Percentiles rank a stretch among this genome's conserved stretches.
phyloP scores from a whole-genome alignment of 30 jellyfish, hydroid and myxozoan genomes.

The Pelagia noctiluca region DNA sequence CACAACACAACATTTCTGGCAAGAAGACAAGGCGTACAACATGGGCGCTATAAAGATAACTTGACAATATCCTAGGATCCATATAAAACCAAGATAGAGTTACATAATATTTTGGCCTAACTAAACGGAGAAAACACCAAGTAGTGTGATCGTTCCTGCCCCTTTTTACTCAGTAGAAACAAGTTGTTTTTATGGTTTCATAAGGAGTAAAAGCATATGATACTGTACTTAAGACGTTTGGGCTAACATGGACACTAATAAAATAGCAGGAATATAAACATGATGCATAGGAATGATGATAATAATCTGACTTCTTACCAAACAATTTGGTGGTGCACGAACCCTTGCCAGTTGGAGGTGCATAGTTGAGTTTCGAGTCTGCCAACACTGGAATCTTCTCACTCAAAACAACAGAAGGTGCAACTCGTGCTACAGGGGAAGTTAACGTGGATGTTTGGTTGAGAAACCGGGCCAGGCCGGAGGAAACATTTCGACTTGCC shows the following conservation, averaged over 20 bases:
- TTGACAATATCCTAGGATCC: no score
- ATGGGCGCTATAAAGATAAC: no score
- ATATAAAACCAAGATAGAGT: no score
- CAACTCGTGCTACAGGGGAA: constrained; percentile 62
- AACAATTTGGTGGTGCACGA: constrained; percentile 27
- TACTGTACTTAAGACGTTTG: no score
- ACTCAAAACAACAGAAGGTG: constrained; percentile 51
- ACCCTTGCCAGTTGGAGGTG: constrained; percentile 60
- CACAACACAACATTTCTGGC: no score
- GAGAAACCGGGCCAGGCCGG: constrained; percentile 80
- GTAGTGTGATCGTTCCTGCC: not conserved
- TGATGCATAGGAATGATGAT: not conserved
- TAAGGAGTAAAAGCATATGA: no score
- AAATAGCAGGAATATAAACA: no score
- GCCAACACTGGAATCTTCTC: constrained; percentile 53
- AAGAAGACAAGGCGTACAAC: no score
- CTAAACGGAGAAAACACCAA: not conserved
- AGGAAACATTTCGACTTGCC: constrained; percentile 80
- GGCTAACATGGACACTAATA: no score
- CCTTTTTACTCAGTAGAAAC: not conserved
- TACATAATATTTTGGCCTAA: no score
- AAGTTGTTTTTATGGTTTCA: not conserved
- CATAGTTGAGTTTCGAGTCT: constrained; percentile 57
- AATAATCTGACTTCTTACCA: not conserved
- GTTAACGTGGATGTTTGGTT: constrained; percentile 71